Evolutionary conservation across 2,888 invertebrate genomes (phyloP).

Genomic region (Perizoma flavofasciatum): DNA sequence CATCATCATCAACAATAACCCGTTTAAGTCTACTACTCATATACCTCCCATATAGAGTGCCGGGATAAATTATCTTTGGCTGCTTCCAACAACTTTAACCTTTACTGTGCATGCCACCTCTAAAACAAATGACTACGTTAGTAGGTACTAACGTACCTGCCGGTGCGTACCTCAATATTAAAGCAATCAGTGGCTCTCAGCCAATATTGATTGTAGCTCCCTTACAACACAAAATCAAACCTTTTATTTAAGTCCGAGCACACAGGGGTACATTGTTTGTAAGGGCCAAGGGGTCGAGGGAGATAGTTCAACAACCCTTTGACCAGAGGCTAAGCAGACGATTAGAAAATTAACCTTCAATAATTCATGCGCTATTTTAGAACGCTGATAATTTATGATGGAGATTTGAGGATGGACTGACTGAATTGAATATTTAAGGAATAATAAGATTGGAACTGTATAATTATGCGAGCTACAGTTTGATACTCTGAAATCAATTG

Average conservation of each 20-base stretch:
- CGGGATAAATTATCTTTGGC: no score
- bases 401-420: constrained; percentile 7
- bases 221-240: constrained; percentile 83
- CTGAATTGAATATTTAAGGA: background rate
- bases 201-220: constrained; percentile 77
- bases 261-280: constrained; percentile 64
- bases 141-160: no score
- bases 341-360: constrained; percentile 55
- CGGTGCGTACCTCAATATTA: constrained; percentile 44
- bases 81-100: no score
- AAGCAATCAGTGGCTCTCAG: constrained; percentile 74
- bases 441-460: no score
- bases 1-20: no score
- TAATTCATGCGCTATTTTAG: constrained; percentile 48
- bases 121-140: background rate
- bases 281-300: constrained; percentile 50
- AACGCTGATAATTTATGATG: constrained; percentile 22
- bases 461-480: no score
- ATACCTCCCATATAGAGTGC: no score
- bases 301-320: constrained; percentile 82
- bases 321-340: constrained; percentile 70
- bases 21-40: no score
- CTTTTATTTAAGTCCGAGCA: constrained; percentile 81
- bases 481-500: no score
- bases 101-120: background rate